Conservation (phyloP, 1,140 invertebrate species). For the Cardiocondyla obscurior region DNA sequence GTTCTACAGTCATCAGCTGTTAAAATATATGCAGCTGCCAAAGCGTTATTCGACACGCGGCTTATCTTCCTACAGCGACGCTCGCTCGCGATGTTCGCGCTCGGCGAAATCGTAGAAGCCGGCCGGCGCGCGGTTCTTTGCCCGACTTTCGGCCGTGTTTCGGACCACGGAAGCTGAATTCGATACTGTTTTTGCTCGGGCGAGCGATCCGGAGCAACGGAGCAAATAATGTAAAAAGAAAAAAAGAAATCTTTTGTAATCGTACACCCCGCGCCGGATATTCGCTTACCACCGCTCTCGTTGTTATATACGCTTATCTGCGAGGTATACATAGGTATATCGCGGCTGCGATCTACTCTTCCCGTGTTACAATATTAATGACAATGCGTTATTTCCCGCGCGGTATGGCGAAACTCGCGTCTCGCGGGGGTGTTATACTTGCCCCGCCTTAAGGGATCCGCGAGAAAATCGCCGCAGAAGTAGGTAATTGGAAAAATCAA, state of each 20-base stretch:
- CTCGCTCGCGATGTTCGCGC: not conserved
- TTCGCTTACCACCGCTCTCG: conserved; percentile 8
- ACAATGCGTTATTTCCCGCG: not conserved
- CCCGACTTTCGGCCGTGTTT: conserved; percentile 11
- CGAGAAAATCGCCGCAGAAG: not conserved
- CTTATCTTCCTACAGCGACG: conserved; percentile 31
- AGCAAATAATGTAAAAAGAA: not conserved
- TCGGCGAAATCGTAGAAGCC: conserved; percentile 9
- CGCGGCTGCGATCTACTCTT: not conserved
- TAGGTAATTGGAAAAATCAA: not conserved
- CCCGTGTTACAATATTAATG: conserved; percentile 23
- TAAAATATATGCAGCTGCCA: conserved; percentile 55
- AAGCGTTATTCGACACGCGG: conserved; percentile 35
- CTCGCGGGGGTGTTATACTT: too few relatives aligned
- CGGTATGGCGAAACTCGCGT: not conserved
- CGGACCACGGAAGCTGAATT: conserved; percentile 12
- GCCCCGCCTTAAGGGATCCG: too few relatives aligned
- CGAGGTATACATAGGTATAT: not conserved
- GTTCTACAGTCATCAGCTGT: conserved; percentile 43
- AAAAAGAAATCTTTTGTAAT: not conserved
- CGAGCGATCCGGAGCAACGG: not conserved
- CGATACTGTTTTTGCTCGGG: not conserved
- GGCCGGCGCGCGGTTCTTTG: not conserved
- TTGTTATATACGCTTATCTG: not conserved
- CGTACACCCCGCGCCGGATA: not conserved